Base-by-base conservation (phyloP, 2,888 invertebrate genomes). In the Stegana nigrithorax region DNA sequence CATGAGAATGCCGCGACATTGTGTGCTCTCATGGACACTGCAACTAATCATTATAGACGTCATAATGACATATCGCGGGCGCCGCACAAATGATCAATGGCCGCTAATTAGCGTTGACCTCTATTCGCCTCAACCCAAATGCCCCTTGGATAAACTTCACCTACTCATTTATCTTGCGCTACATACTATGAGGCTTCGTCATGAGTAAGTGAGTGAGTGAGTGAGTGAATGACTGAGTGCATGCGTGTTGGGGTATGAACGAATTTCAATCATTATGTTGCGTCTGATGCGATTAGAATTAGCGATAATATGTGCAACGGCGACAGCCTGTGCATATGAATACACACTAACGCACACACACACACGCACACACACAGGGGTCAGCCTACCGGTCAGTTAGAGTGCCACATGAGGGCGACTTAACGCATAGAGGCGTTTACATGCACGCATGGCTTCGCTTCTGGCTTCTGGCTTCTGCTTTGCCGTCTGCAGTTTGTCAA, bases 251-350 rank as follows among this genome's bases (percentile, higher is more conserved):
- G 71, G 65, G 68, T 73, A 60, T 77, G 75, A n/a, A n/a, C n/a
- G n/a, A 75, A 71, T 80, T 80, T 81, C 80, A 78, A 81, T 78
- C 72, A 78, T 68, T 74, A 73, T 73, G 80, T 72, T 66, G 73
- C 57, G 39, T 29, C 57, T 42, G 59, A 60, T 64, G 51, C 70
- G 80, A 78, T 78, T 75, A 72, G 75, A 81, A 79, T 73, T 72
- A 67, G 71, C 73, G 78, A 78, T 78, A 81, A 78, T 72, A 78
- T 72, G 80, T 67, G 71, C 70, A 36, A 19, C 23, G 51, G 47
- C 29, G 14, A 47, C 45, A 47, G 29, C 8, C 23, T 21, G 47
- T 21, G 27, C 26, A 23, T 29, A n/a, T n/a, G n/a, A n/a, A n/a
- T n/a, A n/a, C n/a, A n/a, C n/a, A n/a, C n/a, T n/a, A n/a, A n/a